Conservation (phyloP, 1,140 invertebrate genomes). For the Cydia strobilella region DNA sequence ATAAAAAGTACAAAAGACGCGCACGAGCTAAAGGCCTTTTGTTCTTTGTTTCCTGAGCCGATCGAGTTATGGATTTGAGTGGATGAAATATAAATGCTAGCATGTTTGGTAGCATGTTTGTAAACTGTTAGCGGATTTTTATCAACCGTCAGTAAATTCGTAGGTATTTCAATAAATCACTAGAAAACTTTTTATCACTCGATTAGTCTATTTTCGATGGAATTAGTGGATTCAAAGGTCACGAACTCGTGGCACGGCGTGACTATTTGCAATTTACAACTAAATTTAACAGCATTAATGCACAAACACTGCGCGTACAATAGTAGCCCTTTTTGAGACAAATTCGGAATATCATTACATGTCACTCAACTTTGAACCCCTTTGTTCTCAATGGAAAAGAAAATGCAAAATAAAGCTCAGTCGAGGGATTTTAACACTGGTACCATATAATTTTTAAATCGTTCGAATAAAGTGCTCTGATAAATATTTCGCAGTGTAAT, state of each 20-base stretch:
- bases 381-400: slow-evolving; percentile 5
- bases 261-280: slow-evolving; percentile 13
- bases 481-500: background rate
- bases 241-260: slow-evolving; percentile 1
- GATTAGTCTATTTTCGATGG: background rate
- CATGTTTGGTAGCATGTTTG: background rate
- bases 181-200: background rate
- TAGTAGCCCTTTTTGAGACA: background rate
- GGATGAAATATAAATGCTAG: background rate
- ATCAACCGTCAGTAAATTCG: background rate
- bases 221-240: background rate
- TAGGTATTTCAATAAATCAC: slow-evolving; percentile 1
- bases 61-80: background rate
- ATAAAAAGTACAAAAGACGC: slow-evolving; percentile 12
- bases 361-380: slow-evolving; percentile 26
- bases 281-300: slow-evolving; percentile 18
- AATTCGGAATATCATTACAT: slow-evolving; percentile 23
- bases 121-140: background rate
- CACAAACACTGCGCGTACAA: background rate
- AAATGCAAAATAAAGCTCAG: background rate
- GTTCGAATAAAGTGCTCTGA: background rate
- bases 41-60: background rate
- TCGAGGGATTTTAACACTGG: background rate
- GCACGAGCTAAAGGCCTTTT: background rate
- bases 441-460: background rate